These are phyloP conservation scores for Prosopocoilus inquinatus DNA, from an alignment of 2,888 invertebrate species.

Conservation along the genomic window DNA sequence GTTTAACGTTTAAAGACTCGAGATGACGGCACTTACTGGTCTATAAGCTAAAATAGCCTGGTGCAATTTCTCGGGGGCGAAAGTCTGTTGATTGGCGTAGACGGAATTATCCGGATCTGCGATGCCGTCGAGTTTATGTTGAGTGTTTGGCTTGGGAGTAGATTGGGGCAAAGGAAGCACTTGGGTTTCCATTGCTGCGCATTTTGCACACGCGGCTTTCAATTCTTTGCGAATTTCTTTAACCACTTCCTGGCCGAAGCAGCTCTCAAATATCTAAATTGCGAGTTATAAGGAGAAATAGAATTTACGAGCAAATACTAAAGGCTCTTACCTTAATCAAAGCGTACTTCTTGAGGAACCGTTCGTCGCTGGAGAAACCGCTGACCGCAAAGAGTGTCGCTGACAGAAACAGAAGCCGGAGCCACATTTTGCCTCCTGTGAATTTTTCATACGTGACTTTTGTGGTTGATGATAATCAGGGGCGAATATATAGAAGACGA, in stretches of 20 bases:
- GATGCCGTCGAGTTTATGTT: constrained; percentile 9
- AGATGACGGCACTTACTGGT: constrained; percentile 48
- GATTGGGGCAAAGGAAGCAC: constrained; percentile 24
- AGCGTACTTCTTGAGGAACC: constrained; percentile 69
- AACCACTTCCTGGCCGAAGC: constrained; percentile 66
- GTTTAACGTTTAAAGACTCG: neutral
- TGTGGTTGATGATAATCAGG: too few relatives aligned
- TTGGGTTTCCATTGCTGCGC: constrained; percentile 56
- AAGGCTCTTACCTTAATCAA: constrained; percentile 64
- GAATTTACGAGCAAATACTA: constrained; percentile 2
- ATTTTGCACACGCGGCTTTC: constrained; percentile 65
- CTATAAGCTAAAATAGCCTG: constrained; percentile 59
- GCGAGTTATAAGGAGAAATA: neutral
- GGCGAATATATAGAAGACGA: too few relatives aligned
- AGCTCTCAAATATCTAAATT: constrained; percentile 67
- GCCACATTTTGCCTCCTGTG: constrained; percentile 14
- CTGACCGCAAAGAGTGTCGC: constrained; percentile 32
- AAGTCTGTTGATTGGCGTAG: constrained; percentile 39
- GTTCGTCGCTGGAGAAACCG: constrained; percentile 60
- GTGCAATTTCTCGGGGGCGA: constrained; percentile 54
- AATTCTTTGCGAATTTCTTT: constrained; percentile 67
- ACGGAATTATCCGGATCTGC: constrained; percentile 26
- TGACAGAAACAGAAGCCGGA: constrained; percentile 5
- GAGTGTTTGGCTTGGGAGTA: neutral
- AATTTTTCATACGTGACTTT: neutral